A percentile compares a stretch with the other conserved stretches of the same genome.
Conservation (phyloP, 1,140 invertebrate species). For the Drosophila ambigua region DNA sequence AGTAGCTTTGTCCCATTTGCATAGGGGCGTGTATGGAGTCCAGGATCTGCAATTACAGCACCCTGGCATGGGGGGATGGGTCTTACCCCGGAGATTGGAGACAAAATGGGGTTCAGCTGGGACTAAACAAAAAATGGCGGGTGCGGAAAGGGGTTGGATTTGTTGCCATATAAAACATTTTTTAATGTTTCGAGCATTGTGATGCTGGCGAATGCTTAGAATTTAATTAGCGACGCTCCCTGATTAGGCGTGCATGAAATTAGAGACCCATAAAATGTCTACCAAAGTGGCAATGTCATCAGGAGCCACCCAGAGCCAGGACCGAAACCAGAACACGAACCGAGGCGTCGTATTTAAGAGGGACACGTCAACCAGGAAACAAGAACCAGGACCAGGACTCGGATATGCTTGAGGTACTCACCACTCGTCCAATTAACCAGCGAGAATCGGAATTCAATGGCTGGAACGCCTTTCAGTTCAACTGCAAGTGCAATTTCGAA, state of each 20-base stretch:
- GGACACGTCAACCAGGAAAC: slow-evolving; percentile 6
- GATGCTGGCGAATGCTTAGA: slow-evolving; percentile 72
- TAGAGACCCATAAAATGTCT: slow-evolving; percentile 45
- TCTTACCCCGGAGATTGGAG: neutral
- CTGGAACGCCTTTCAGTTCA: no score
- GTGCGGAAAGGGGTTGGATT: slow-evolving; percentile 1
- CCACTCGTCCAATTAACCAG: no score
- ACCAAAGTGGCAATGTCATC: slow-evolving; percentile 31
- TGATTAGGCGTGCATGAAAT: slow-evolving; percentile 74
- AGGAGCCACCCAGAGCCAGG: neutral
- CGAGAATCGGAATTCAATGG: no score
- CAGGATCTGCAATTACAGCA: slow-evolving; percentile 74
- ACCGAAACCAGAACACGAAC: neutral
- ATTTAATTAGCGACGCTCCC: slow-evolving; percentile 78
- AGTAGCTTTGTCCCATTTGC: slow-evolving; percentile 60
- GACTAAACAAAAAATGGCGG: neutral
- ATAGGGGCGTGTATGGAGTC: slow-evolving; percentile 69
- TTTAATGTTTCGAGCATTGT: slow-evolving; percentile 56
- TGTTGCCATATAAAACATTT: slow-evolving; percentile 69
- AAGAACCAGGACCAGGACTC: no score
- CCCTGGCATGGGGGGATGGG: slow-evolving; percentile 23
- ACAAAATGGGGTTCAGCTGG: neutral
- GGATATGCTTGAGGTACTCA: no score
- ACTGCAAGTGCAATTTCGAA: no score
- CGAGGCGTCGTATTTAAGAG: no score